These are phyloP conservation scores for Thymallus thymallus DNA, from an alignment of 2,113 vertebrate species.

Conservation along the genomic window DNA sequence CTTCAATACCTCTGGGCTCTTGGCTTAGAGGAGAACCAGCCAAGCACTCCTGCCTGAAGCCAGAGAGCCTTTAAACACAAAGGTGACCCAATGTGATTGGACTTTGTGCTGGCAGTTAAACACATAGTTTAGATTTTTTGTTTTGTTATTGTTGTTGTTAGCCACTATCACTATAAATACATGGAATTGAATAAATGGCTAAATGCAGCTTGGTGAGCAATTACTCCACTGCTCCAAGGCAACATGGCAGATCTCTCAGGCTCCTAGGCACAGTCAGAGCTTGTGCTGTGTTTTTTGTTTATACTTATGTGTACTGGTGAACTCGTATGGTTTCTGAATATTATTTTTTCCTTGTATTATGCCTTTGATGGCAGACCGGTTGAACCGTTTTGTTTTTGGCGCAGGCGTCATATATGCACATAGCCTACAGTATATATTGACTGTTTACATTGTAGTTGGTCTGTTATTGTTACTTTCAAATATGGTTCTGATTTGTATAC, in stretches of 20 bases:
- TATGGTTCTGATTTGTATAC: neutral
- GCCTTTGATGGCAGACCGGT: neutral
- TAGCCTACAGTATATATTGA: neutral
- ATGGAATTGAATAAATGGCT: conserved; percentile 1
- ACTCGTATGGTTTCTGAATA: neutral
- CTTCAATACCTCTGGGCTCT: conserved; percentile 53
- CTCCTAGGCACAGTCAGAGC: conserved; percentile 6
- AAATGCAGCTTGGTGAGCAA: conserved; percentile 14
- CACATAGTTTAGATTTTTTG: conserved; percentile 34
- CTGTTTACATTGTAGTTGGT: neutral
- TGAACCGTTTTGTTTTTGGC: neutral
- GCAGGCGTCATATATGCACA: conserved; percentile 5
- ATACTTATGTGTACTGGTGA: neutral
- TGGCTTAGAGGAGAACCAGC: conserved; percentile 50
- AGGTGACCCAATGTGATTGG: conserved; percentile 48
- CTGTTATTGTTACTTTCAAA: neutral
- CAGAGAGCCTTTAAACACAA: conserved; percentile 31
- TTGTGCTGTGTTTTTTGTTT: neutral
- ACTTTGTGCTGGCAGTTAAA: conserved; percentile 59
- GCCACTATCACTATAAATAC: conserved; percentile 25
- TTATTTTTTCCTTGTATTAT: neutral
- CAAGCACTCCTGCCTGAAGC: conserved; percentile 44
- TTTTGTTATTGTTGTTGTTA: conserved; percentile 18
- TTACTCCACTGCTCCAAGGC: conserved; percentile 3
- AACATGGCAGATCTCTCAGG: conserved; percentile 14